Conservation (phyloP, 1,140 invertebrate genomes). For the Atopsyche davidsoni region DNA sequence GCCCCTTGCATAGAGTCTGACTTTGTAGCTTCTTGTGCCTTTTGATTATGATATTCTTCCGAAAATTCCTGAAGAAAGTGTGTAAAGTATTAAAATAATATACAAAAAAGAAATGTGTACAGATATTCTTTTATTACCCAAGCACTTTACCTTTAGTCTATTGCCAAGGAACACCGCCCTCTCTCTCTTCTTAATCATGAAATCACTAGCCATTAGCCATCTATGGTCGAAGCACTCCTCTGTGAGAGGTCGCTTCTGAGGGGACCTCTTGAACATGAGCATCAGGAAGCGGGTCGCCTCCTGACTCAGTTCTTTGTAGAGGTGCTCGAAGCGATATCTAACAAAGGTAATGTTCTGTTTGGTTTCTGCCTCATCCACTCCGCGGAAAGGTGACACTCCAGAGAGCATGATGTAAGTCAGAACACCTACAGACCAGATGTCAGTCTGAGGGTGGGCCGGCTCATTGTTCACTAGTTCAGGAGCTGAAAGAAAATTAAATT, state of each 20-base stretch:
- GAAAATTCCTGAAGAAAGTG: conserved; percentile 56
- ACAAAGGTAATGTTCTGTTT: conserved; percentile 88
- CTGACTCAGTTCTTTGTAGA: conserved; percentile 91
- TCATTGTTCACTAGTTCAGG: conserved; percentile 89
- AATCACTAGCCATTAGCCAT: conserved; percentile 87
- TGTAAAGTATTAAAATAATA: conserved; percentile 4
- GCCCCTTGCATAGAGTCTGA: conserved; percentile 50
- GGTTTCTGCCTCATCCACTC: conserved; percentile 75
- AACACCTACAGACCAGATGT: conserved; percentile 94
- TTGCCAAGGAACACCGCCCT: conserved; percentile 78
- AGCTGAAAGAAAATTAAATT: conserved; percentile 51
- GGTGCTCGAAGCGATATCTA: conserved; percentile 87
- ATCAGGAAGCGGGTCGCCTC: conserved; percentile 93
- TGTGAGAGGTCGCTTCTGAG: conserved; percentile 85
- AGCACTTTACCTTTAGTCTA: conserved; percentile 62
- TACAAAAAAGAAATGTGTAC: not conserved
- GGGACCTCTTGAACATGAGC: conserved; percentile 88
- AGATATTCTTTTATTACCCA: not conserved
- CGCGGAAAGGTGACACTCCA: conserved; percentile 87
- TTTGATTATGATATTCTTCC: conserved; percentile 67
- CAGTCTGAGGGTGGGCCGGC: conserved; percentile 79
- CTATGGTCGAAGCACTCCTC: conserved; percentile 94
- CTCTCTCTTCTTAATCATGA: conserved; percentile 88
- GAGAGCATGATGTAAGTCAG: conserved; percentile 91
- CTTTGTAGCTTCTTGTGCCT: conserved; percentile 52